Evolutionary conservation across 2,888 invertebrate genomes (phyloP).

Genomic region (Mechanitis messenoides): DNA sequence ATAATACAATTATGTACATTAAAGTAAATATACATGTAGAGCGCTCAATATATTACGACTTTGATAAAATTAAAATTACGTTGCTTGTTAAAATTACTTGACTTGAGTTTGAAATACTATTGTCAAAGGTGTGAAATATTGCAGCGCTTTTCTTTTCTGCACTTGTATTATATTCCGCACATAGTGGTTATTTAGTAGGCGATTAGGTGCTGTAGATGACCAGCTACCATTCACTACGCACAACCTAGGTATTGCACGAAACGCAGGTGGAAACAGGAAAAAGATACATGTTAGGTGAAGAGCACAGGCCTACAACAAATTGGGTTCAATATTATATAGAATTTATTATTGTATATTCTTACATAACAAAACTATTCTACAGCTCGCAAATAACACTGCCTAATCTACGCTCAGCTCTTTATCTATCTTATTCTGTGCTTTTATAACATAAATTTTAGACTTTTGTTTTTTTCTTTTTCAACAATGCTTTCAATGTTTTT

Average conservation of each 20-base stretch:
- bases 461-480: slow-evolving; percentile 27
- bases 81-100: slow-evolving; percentile 10
- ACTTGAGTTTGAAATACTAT: slow-evolving; percentile 30
- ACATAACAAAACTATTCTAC: slow-evolving; percentile 48
- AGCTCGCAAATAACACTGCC: slow-evolving; percentile 74
- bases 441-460: slow-evolving; percentile 49
- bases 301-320: slow-evolving; percentile 50
- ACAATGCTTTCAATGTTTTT: slow-evolving; percentile 12
- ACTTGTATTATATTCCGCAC: slow-evolving; percentile 68
- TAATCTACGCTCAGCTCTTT: slow-evolving; percentile 70
- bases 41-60: slow-evolving; percentile 66
- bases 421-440: slow-evolving; percentile 64
- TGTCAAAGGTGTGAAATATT: slow-evolving; percentile 57
- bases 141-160: slow-evolving; percentile 57
- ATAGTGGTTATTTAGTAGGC: slow-evolving; percentile 42
- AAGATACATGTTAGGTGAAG: slow-evolving; percentile 46
- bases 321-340: slow-evolving; percentile 33
- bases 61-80: slow-evolving; percentile 39
- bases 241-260: slow-evolving; percentile 59
- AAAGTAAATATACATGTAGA: slow-evolving; percentile 35
- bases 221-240: slow-evolving; percentile 66
- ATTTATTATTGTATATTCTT: slow-evolving; percentile 39
- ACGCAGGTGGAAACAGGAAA: slow-evolving; percentile 41
- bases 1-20: slow-evolving; percentile 21
- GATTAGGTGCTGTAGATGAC: slow-evolving; percentile 69